Evolutionary conservation across 2,113 vertebrate genomes (phyloP), one percentile per base, ranked within the genome.

Genomic region (Laticauda laticaudata): DNA sequence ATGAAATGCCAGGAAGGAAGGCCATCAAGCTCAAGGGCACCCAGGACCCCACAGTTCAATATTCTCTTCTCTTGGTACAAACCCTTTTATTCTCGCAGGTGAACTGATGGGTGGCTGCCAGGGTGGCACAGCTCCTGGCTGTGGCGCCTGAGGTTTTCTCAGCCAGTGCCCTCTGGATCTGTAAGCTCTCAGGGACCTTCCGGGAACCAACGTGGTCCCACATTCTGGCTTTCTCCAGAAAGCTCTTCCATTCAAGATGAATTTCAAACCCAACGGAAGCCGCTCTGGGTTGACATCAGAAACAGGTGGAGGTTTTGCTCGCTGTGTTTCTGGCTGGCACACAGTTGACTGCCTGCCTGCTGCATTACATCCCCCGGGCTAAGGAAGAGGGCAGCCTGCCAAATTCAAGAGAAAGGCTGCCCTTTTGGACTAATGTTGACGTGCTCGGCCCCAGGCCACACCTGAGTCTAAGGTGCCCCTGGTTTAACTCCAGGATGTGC

Each of bases 271-370:
- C 59, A 29, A 1, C 24, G 3, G 59, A 10, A 26, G 29, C 29
- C 1, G 24, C 59, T 61, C 59, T 29, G 24, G 59, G 24, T 26
- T 29, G 24, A 11, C 59, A 11, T 64, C 10, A 29, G 24, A 23
- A 11, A 3, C 59, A 11, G 59, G 59, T 64, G 59, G 59, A 29
- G 26, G 26, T 1, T 64, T 12, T 11, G 26, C 24, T 29, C 3
- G 3, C 1, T 61, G 59, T 10, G 24, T 26, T 61, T 29, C 8
- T 11, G 59, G 9, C 24, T 24, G 89, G 14, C 57, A 64, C 23
- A 0, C 0, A 0, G 39, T 6, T 61, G 57, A 10, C 14, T n/a
- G 15, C 2, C 53, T 4, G 15, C 4, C 5, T 0, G 29, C 59
- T 11, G 24, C 26, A 4, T 64, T 11, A 1, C 1, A 3, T 12